A percentile compares a stretch with the other conserved stretches of the same genome.
phyloP scores from a whole-genome alignment of 2,113 vertebrate genomes.

The Micromys minutus region DNA sequence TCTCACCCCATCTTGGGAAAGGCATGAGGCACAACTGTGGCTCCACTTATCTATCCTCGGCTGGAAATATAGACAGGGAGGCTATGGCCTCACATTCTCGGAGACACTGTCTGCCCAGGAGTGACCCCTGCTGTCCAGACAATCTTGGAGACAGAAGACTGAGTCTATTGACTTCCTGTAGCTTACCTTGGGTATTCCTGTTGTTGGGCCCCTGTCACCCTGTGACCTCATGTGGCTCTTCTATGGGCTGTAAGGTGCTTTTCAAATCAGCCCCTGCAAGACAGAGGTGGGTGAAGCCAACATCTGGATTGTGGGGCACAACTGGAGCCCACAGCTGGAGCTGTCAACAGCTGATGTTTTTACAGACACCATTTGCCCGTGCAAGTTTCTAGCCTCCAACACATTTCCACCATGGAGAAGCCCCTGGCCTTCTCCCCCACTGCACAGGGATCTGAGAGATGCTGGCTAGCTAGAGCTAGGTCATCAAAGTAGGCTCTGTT shows the following conservation, averaged over 20 bases:
- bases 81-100: constrained; percentile 1
- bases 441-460: neutral
- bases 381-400: constrained; percentile 34
- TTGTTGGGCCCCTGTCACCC: neutral
- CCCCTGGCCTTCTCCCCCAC: neutral
- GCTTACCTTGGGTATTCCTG: neutral
- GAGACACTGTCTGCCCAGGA: constrained; percentile 62
- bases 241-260: constrained; percentile 19
- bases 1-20: neutral
- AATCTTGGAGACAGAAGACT: constrained; percentile 32
- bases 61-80: constrained; percentile 25
- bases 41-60: neutral
- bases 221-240: neutral
- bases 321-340: constrained; percentile 41
- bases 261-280: neutral
- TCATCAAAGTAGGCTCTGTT: neutral
- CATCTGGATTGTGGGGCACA: constrained; percentile 26
- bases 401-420: neutral
- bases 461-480: neutral
- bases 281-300: constrained; percentile 12
- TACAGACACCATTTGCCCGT: constrained; percentile 17
- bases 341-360: constrained; percentile 63
- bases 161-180: neutral
- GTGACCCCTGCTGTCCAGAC: constrained; percentile 75
- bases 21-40: neutral